Percentiles rank a stretch among this genome's conserved stretches.
Evolutionary conservation across 2,113 vertebrate genomes (phyloP).

Genomic region (Apodemus speciosus): DNA sequence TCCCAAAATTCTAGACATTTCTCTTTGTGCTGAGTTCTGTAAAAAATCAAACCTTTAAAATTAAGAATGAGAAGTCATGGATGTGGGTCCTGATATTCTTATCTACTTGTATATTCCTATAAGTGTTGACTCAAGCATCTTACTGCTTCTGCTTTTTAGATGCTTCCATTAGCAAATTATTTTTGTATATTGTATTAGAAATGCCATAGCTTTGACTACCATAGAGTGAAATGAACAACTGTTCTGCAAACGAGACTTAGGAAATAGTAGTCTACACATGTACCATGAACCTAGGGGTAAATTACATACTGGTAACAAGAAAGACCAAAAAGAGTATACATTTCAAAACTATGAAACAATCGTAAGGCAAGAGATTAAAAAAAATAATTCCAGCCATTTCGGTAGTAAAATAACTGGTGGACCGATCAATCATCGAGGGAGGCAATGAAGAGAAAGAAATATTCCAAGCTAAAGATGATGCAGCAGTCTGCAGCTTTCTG

Average conservation of each 20-base stretch:
- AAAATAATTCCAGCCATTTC: slow-evolving; percentile 30
- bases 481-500: not conserved
- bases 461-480: not conserved
- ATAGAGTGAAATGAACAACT: not conserved
- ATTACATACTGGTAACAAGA: not conserved
- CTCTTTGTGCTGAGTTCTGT: not conserved
- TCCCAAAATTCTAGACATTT: slow-evolving; percentile 5
- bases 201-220: not conserved
- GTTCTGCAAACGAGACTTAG: not conserved
- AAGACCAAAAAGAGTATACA: not conserved
- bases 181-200: not conserved
- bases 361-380: not conserved
- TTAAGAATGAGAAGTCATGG: not conserved
- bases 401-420: not conserved
- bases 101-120: not conserved
- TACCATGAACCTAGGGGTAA: not conserved
- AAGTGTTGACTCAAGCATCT: not conserved
- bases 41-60: not conserved
- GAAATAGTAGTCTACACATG: not conserved
- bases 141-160: slow-evolving; percentile 7
- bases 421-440: not conserved
- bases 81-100: not conserved
- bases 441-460: not conserved
- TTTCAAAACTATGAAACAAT: slow-evolving; percentile 18
- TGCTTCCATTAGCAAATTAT: not conserved